Evolutionary conservation across 2,888 invertebrate genomes (phyloP).

Genomic region (Meiosimyza platycephala): DNA sequence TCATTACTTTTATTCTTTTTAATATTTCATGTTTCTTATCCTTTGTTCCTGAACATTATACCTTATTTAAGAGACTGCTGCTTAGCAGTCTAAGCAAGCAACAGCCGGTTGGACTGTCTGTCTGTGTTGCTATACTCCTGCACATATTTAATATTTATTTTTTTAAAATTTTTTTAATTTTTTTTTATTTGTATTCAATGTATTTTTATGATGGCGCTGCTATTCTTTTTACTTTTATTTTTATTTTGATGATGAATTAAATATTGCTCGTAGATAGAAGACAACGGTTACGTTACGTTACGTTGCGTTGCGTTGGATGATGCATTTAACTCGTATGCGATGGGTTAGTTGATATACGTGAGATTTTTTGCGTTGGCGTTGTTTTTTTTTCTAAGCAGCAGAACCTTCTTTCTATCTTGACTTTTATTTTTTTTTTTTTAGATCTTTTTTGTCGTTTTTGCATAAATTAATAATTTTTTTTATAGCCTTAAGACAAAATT

Average conservation of each 20-base stretch:
- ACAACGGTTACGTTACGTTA: too few relatives aligned
- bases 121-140: background rate
- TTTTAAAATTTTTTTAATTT: background rate
- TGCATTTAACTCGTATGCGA: background rate
- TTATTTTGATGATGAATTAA: conserved; percentile 23
- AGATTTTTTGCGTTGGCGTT: conserved; percentile 31
- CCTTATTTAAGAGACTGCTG: too few relatives aligned
- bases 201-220: conserved; percentile 27
- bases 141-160: background rate
- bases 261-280: conserved; percentile 7
- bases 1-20: too few relatives aligned
- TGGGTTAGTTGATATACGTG: background rate
- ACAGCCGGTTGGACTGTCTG: background rate
- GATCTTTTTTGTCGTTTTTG: background rate
- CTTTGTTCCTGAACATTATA: too few relatives aligned
- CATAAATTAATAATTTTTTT: conserved; percentile 10
- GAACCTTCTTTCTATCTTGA: conserved; percentile 13
- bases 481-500: background rate
- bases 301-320: conserved; percentile 22
- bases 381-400: conserved; percentile 17
- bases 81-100: too few relatives aligned
- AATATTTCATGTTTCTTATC: too few relatives aligned
- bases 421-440: too few relatives aligned
- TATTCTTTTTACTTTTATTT: conserved; percentile 20
- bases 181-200: conserved; percentile 5